Base-by-base conservation (phyloP, 2,113 vertebrate genomes). In the Corvus cornix region DNA sequence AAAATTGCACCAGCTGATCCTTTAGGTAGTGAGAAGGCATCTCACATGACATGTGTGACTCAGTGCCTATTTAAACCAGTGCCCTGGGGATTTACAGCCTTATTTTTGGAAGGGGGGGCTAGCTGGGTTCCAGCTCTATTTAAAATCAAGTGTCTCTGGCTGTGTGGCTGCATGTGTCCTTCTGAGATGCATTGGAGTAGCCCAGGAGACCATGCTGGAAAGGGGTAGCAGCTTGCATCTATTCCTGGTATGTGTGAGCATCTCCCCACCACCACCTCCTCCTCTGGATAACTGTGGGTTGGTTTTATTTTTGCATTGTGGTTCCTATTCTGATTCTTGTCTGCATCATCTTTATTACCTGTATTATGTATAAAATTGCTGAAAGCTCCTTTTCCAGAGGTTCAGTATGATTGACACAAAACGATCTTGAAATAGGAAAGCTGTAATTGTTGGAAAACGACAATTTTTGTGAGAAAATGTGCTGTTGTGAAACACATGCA, bases 61-160 rank as follows among this genome's bases (percentile, higher is more conserved):
- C 0, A 3, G 35, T 67, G 70, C 92, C 85, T 94, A 55, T 93
- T 95, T 96, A 86, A 90, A 81, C 92, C 90, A 60, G 83, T 31
- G 60, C 86, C 79, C 56, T 72, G 63, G 48, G 80, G 90, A 96
- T 96, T 95, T 96, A 52, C 92, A 92, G 23, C 80, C 88, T 92
- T 96, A 94, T 95, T 96, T 96, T 96, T 93, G 95, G 95, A 86
- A 63, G 8, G 13, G 16, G 53, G 79, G 58, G 43, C 46, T 83
- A 91, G 76, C 70, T 39, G 11, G 64, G 26, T 89, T 94, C 41
- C 77, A 93, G 24, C 44, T 83, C 85, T 96, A 68, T 96, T 88
- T 95, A 91, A 88, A 92, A 52, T 83, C 22, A 63, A 37, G 13
- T 70, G 66, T 85, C 73, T 72, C 60, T 75, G 81, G 14, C 68